Conservation (phyloP, 1,140 invertebrate species). For the Zaprionus vittiger region DNA sequence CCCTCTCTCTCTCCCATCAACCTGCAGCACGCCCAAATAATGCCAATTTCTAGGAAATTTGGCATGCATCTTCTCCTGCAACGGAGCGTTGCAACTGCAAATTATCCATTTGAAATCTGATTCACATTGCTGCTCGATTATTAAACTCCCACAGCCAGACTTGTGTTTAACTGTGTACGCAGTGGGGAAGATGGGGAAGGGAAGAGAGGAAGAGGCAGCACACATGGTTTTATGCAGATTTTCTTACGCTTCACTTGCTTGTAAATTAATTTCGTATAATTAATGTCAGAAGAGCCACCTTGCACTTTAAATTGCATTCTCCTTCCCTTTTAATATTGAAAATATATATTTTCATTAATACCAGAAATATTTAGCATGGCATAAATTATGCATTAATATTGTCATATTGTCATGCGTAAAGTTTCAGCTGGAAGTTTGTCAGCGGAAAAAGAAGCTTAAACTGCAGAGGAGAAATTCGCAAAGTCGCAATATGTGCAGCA, state of each 20-base stretch:
- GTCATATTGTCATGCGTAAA: not conserved
- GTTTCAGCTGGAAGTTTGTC: conserved; percentile 18
- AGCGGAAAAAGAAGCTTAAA: conserved; percentile 14
- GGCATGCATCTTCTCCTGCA: not conserved
- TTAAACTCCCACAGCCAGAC: not conserved
- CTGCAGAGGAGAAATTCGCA: not conserved
- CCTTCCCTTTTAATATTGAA: conserved; percentile 34
- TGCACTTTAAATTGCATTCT: conserved; percentile 28
- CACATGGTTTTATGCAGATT: not conserved
- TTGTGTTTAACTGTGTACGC: conserved; percentile 1
- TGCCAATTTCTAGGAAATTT: conserved; percentile 4
- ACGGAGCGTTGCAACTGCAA: not conserved
- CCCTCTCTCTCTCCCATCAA: not conserved
- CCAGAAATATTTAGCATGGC: conserved; percentile 56
- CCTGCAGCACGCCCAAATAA: not conserved
- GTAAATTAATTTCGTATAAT: conserved; percentile 58
- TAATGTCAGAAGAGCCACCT: conserved; percentile 41
- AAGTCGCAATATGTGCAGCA: not conserved
- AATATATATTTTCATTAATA: conserved; percentile 71
- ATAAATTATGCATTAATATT: conserved; percentile 41
- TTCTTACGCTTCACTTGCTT: conserved; percentile 27
- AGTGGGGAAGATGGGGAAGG: not conserved
- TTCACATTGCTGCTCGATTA: conserved; percentile 2
- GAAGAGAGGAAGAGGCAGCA: not conserved
- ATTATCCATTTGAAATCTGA: conserved; percentile 19